Base-by-base conservation (phyloP, 2,888 invertebrate species). In the Drosophila seclusa region DNA sequence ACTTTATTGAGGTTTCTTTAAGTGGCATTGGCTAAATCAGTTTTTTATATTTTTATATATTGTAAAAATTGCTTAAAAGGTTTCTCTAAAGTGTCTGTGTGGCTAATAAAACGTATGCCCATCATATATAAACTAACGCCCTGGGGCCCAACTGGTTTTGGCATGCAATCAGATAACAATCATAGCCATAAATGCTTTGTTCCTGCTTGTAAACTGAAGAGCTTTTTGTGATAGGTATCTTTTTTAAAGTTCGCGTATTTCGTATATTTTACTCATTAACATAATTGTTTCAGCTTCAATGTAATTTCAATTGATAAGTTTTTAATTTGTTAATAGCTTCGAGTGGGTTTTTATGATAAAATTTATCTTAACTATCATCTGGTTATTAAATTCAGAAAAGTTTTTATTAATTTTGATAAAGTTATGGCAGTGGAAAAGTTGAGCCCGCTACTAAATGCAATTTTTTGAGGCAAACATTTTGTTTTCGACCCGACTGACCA, bases 41-140 rank as follows among this genome's bases (percentile, higher is more conserved):
- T 67, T 70, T 74, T 78, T 62, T 67, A 45, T 45, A 45, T 62
- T 74, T 78, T 55, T 29, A 55, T 55, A 45, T 71, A 74, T 78
- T 68, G 42, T 68, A 53, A 21, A 68, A 78, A 73, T 73, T 77
- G 73, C 77, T 63, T 78, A 67, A 78, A 78, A 75, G 78, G 59
- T 70, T 78, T 66, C 70, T 70, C 55, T 53, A 52, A 74, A 74
- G 77, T 78, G 77, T 74, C 67, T 65, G 71, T 55, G 18, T 52
- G 60, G 57, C 49, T n/a, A 52, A 78, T 78, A 75, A 78, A 78
- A 65, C 61, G 45, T 57, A 63, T 59, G 66, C 74, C 65, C 42
- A 62, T 57, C 54, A 61, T 66, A 74, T n/a, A 2, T 53, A 63
- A 65, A 40, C 36, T 29, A 61, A 40, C 48, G 21, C 8, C 45